Conservation (phyloP, 2,888 invertebrate genomes). For the Nomada fabriciana region DNA sequence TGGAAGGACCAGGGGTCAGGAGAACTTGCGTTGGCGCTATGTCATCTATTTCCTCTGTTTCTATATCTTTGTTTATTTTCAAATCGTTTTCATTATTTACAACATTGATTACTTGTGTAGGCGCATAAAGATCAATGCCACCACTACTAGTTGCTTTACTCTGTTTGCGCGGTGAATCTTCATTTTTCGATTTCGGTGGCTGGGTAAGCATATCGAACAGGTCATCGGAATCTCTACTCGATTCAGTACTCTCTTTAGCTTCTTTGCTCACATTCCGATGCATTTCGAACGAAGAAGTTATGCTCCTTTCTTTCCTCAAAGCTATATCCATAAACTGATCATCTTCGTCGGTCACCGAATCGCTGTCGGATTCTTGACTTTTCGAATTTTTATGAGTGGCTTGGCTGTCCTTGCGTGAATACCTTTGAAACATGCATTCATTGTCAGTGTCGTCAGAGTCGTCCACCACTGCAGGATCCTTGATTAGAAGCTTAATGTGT, state of each 20-base stretch:
- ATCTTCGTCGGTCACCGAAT: slow-evolving; percentile 54
- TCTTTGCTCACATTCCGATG: neutral
- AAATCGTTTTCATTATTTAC: neutral
- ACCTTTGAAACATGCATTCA: slow-evolving; percentile 44
- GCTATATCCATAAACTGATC: slow-evolving; percentile 39
- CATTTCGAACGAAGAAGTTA: neutral
- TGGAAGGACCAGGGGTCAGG: neutral
- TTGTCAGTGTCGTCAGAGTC: slow-evolving; percentile 58
- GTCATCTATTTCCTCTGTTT: neutral
- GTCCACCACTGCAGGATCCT: neutral
- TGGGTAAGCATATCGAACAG: slow-evolving; percentile 60
- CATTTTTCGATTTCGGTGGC: neutral
- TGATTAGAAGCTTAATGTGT: neutral
- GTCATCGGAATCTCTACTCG: slow-evolving; percentile 56
- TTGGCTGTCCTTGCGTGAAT: slow-evolving; percentile 6
- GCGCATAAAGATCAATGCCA: neutral
- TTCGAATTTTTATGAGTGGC: neutral
- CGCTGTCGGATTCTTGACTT: slow-evolving; percentile 1
- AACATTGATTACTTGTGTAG: neutral
- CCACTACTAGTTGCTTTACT: neutral
- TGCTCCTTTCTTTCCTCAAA: neutral
- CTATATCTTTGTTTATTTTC: neutral
- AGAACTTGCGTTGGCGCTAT: slow-evolving; percentile 39
- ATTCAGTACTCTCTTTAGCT: slow-evolving; percentile 21
- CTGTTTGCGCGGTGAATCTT: neutral